Base-by-base conservation (phyloP, 1,140 invertebrate species). In the Scaptomyza pallida region DNA sequence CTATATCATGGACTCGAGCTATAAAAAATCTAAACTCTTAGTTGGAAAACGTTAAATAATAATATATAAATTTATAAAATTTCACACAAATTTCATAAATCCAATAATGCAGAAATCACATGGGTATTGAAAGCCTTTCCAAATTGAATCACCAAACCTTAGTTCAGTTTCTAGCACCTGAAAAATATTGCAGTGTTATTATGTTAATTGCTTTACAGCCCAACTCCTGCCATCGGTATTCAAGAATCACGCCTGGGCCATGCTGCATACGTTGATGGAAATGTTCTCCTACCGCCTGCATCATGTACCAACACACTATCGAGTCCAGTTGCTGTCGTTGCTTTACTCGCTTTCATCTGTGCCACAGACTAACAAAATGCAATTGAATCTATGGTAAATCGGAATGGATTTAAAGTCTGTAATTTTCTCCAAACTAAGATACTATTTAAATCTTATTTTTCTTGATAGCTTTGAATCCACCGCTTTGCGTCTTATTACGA, bases 221-320 rank as follows among this genome's bases (percentile, higher is more conserved):
- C 97, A 98, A 92, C 92, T 98, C 4, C 91, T 99, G 54, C 97
- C 97, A 1, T 95, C 95, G 37, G 97, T 98, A 15, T 98, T 98
- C 73, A 98, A 98, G 90, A 96, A 95, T 21, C 97, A 98, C 75
- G 97, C 97, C 1, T 98, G 97, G 97, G 97, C 97, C 23, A 98
- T 98, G 50, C 93, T 99, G 4, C 98, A 99, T 88, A 98, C 97
- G 0, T 92, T 99, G 17, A 92, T 99, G 70, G 98, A 99, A 92
- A 99, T 99, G 97, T 99, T 99, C 90, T 97, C 96, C 55, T 99
- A 98, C 90, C 93, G 98, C 47, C 95, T 99, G 92, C 97, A 99
- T 91, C 98, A 99, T 91, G 98, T 98, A 75, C 97, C 98, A 77
- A 97, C 97, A 0, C 97, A 98, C 91, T 99, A 99, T 90, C 93